Conservation (phyloP, 2,113 vertebrate genomes). For the Pollimyrus isidori region DNA sequence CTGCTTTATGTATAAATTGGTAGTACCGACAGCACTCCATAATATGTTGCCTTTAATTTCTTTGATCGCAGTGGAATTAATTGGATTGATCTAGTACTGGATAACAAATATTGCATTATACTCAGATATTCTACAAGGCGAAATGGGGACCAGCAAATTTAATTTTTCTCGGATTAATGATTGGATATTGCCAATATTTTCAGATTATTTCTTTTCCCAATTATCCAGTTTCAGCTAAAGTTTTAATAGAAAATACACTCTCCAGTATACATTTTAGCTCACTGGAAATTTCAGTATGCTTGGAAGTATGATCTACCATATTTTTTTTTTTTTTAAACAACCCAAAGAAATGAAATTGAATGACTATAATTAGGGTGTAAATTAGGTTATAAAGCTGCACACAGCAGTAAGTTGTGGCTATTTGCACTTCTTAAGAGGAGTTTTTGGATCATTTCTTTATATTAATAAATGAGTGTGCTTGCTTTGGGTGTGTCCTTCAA, state of each 20-base stretch:
- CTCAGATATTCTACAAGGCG: background rate
- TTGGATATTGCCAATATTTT: background rate
- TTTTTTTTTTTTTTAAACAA: background rate
- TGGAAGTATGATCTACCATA: background rate
- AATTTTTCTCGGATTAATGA: background rate
- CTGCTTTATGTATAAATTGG: background rate
- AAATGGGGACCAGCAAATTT: background rate
- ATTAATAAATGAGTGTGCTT: background rate
- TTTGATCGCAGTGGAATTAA: background rate
- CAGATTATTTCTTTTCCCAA: background rate
- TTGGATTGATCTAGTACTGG: background rate
- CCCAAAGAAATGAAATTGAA: background rate
- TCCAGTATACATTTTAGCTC: background rate
- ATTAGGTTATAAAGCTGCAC: background rate
- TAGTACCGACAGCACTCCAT: slow-evolving; percentile 3
- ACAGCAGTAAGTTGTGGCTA: background rate
- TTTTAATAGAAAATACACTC: background rate
- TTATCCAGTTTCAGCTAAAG: background rate
- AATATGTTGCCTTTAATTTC: background rate
- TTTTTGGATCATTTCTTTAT: background rate
- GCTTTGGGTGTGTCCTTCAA: background rate
- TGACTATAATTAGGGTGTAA: background rate
- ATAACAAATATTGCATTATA: background rate
- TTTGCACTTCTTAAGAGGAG: background rate
- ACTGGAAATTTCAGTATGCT: background rate